Evolutionary conservation across 2,888 invertebrate species (phyloP).

Genomic region (Drosophila nr. medialis): DNA sequence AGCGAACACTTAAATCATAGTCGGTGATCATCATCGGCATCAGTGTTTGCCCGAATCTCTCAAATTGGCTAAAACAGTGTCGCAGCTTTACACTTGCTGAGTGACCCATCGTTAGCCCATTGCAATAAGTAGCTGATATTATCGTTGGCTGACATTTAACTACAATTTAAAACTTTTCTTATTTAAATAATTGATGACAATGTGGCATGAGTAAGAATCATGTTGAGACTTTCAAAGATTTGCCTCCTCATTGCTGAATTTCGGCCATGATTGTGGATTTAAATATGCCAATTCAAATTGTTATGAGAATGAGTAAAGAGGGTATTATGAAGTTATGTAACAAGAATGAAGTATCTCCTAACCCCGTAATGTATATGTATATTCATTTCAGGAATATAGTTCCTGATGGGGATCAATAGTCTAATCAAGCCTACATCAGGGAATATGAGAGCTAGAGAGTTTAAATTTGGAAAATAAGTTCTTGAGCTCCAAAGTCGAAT

Average conservation of each 20-base stretch:
- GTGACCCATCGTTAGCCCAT: constrained; percentile 36
- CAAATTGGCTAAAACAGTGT: constrained; percentile 4
- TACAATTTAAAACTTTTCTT: constrained; percentile 26
- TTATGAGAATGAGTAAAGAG: background rate
- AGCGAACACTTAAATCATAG: constrained; percentile 60
- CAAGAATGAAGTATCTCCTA: background rate
- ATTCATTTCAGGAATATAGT: background rate
- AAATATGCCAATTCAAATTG: constrained; percentile 61
- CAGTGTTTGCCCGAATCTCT: constrained; percentile 31
- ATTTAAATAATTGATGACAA: constrained; percentile 51
- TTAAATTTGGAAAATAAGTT: background rate
- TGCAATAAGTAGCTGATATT: constrained; percentile 2
- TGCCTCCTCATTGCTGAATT: constrained; percentile 1
- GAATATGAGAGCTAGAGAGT: background rate
- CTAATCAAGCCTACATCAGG: background rate
- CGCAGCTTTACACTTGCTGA: constrained; percentile 36
- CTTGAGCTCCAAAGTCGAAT: background rate
- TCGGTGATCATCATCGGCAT: constrained; percentile 4
- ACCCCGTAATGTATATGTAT: background rate
- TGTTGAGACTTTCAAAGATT: constrained; percentile 19
- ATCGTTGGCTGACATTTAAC: background rate
- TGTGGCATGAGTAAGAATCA: constrained; percentile 24
- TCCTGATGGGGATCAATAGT: background rate
- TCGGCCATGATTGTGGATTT: constrained; percentile 60
- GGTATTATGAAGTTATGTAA: background rate